Base-by-base conservation (phyloP, 2,797 vertebrate genomes). In the Coracias cyanogaster region DNA sequence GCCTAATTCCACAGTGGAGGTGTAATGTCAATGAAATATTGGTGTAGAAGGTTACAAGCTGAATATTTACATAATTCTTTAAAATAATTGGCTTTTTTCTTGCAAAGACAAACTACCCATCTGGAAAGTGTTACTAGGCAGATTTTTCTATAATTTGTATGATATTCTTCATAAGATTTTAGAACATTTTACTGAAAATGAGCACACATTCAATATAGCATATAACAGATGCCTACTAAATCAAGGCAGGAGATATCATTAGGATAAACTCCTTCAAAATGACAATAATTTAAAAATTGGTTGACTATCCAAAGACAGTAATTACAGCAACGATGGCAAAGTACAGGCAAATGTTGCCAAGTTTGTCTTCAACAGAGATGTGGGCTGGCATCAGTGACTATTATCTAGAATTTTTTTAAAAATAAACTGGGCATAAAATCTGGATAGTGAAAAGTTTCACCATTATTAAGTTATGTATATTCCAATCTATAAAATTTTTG, bases 21-120 rank as follows among this genome's bases (percentile, higher is more conserved):
- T 70, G 60, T 90, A 95, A 97, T 74, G 66, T 88, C 93, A 95
- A 20, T 80, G 76, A 96, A 72, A 95, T 45, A 92, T 48, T 82
- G 80, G 86, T 78, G 52, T 74, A 33, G 83, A 79, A 65, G 48
- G 10, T 92, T 96, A 95, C 62, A 86, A 72, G 76, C 28, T 92
- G 83, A 97, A 89, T 72, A 96, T 97, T 97, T 95, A 89, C 77
- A 92, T 89, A 96, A 91, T 96, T 33, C 48, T 89, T 96, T 90
- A 97, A 97, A 97, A 97, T 97, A 97, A 97, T 83, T 96, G 93
- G 10, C 58, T 87, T 95, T 95, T 96, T 90, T 91, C 41, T 95
- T 96, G 48, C 41, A 92, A 94, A 93, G 72, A 86, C 10, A 95
- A 95, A 89, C 37, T 93, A 78, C 52, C 69, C 93, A 64, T 86